A percentile compares a stretch with the other conserved stretches of the same genome.
These are phyloP conservation scores for Caenorhabditis sinica DNA, from an alignment of 2,888 invertebrate species.

Conservation along the genomic window DNA sequence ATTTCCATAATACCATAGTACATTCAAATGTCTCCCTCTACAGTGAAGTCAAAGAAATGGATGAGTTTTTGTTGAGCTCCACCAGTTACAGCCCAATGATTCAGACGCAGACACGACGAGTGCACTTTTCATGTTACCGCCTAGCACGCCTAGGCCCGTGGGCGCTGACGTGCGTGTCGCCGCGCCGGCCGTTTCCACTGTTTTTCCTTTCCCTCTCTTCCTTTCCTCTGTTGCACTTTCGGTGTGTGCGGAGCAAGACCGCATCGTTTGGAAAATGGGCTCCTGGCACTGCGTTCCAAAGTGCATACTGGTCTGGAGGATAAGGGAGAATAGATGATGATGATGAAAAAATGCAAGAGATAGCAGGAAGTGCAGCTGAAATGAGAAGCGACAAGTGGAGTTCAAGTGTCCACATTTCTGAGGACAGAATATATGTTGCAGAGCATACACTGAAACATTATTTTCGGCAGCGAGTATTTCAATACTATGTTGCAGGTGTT, in stretches of 20 bases:
- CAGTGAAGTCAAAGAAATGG: conserved; percentile 23
- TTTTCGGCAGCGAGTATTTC: too few species aligned
- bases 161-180: conserved; percentile 62
- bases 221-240: conserved; percentile 44
- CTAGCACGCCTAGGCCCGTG: conserved; percentile 54
- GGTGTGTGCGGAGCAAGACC: conserved; percentile 54
- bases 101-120: conserved; percentile 38
- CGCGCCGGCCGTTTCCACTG: conserved; percentile 42
- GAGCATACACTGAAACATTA: too few species aligned
- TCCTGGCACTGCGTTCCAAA: conserved; percentile 34
- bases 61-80: conserved; percentile 31
- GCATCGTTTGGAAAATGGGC: background rate
- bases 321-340: background rate
- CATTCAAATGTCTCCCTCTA: background rate
- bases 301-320: conserved; percentile 6
- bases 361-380: background rate
- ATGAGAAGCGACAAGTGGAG: conserved; percentile 2
- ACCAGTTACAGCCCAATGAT: conserved; percentile 31
- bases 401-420: background rate
- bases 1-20: background rate
- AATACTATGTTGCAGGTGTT: too few species aligned
- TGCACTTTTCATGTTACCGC: conserved; percentile 69
- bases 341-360: conserved; percentile 5
- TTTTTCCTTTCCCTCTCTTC: background rate
- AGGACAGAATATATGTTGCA: background rate